Conservation (phyloP, 2,113 vertebrate genomes). For the Henicopernis longicauda region DNA sequence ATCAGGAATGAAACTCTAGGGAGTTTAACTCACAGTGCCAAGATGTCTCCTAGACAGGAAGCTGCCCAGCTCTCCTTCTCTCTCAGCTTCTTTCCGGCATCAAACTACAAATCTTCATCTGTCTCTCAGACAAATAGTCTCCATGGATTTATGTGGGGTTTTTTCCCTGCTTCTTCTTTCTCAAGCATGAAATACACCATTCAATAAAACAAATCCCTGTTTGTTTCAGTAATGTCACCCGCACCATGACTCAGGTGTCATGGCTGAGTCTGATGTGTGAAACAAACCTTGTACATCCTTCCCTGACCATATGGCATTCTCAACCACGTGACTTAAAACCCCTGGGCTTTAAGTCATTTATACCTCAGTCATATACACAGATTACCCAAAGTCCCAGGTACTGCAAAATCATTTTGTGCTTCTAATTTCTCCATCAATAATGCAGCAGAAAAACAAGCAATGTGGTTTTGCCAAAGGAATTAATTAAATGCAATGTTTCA, state of each 20-base stretch:
- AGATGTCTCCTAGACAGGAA: neutral
- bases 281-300: neutral
- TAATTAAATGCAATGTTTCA: neutral
- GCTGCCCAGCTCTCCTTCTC: neutral
- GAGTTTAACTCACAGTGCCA: neutral
- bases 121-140: neutral
- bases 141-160: fast-evolving
- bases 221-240: neutral
- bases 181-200: neutral
- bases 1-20: neutral
- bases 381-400: neutral
- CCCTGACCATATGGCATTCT: neutral
- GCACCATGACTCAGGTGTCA: neutral
- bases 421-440: neutral
- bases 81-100: neutral
- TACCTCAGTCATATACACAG: neutral
- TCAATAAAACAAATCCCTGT: neutral
- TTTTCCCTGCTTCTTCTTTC: neutral
- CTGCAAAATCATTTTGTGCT: neutral
- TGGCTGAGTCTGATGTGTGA: neutral
- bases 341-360: neutral
- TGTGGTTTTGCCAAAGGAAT: neutral
- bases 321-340: neutral
- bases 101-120: neutral
- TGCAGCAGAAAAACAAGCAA: neutral